Evolutionary conservation across 2,797 vertebrate species (phyloP).

Genomic region (Odontamblyopus rebecca): DNA sequence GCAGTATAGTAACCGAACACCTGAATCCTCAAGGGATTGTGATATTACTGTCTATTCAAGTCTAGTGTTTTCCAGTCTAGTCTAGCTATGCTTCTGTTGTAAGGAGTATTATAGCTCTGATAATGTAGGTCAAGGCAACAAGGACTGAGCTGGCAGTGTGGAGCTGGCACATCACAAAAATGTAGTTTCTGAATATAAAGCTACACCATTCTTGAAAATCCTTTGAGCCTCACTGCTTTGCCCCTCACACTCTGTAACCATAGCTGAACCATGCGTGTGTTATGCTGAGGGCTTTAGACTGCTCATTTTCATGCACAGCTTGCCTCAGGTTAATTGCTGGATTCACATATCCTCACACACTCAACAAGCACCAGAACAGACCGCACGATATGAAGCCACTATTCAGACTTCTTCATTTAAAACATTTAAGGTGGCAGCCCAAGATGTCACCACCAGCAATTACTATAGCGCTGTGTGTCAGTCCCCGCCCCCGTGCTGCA

Average conservation of each 20-base stretch:
- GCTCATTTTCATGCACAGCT: background rate
- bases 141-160: no score
- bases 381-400: background rate
- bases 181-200: no score
- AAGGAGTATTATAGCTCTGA: no score
- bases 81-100: no score
- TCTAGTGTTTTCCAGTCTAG: no score
- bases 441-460: background rate
- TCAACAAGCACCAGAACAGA: background rate
- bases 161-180: no score
- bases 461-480: background rate
- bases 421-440: background rate
- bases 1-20: no score
- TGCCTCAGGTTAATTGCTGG: background rate
- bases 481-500: background rate
- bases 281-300: background rate
- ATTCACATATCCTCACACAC: background rate
- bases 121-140: no score
- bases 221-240: background rate
- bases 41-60: no score
- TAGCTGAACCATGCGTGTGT: background rate
- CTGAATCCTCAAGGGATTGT: no score
- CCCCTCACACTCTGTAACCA: background rate
- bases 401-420: background rate
- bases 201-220: no score